phyloP scores from a whole-genome alignment of 1,140 invertebrate species.

The Sycobia sp. region DNA sequence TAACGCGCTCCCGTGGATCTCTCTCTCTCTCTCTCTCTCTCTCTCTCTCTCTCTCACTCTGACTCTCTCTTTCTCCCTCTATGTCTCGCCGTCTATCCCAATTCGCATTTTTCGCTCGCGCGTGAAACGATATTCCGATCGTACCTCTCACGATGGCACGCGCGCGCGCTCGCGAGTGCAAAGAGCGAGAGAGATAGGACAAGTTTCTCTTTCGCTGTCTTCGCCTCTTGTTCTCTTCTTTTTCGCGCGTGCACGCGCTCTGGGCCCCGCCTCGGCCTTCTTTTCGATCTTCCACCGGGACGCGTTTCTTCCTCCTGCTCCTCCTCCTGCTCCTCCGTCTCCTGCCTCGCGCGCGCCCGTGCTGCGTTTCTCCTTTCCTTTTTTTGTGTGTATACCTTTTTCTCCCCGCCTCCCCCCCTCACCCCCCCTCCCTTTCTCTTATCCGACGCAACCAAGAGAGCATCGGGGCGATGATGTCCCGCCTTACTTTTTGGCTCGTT shows the following conservation, averaged over 20 bases:
- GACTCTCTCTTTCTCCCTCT: background rate
- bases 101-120: constrained; percentile 37
- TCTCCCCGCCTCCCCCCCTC: too few relatives aligned
- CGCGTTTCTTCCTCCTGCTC: constrained; percentile 12
- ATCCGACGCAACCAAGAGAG: too few relatives aligned
- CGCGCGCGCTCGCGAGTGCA: constrained; percentile 26
- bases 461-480: too few relatives aligned
- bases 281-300: too few relatives aligned
- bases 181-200: too few relatives aligned
- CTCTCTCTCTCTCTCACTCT: background rate
- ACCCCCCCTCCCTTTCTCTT: too few relatives aligned
- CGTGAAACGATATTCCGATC: constrained; percentile 48
- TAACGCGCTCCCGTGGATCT: background rate
- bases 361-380: too few relatives aligned
- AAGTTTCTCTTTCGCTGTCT: background rate
- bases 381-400: too few relatives aligned
- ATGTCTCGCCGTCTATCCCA: background rate
- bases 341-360: too few relatives aligned
- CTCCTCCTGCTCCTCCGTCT: constrained; percentile 27
- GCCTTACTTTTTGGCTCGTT: constrained; percentile 48
- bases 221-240: background rate
- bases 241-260: too few relatives aligned
- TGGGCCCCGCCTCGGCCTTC: background rate
- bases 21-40: too few relatives aligned
- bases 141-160: constrained; percentile 35